Conservation (phyloP, 2,888 invertebrate species). For the Campoplex capitator region DNA sequence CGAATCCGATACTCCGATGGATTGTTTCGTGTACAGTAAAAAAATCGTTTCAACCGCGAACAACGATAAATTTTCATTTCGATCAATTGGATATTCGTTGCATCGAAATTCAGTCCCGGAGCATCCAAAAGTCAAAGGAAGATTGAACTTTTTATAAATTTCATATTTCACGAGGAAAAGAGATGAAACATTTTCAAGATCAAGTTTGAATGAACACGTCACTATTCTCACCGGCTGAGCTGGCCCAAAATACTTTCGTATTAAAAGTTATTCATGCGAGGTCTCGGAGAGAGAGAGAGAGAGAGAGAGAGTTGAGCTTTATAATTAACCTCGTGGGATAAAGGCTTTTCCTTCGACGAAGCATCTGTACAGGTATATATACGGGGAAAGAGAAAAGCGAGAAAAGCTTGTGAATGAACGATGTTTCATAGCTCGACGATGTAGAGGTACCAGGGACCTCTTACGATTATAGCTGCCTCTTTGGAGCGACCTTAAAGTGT, state of each 20-base stretch:
- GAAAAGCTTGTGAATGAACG: constrained; percentile 50
- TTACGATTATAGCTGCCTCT: constrained; percentile 63
- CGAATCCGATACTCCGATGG: background rate
- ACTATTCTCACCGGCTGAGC: background rate
- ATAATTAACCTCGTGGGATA: constrained; percentile 47
- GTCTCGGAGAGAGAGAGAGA: no score
- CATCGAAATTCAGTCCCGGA: background rate
- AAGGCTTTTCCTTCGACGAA: constrained; percentile 14
- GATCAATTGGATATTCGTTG: background rate
- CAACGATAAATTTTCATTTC: background rate
- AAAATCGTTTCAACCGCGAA: background rate
- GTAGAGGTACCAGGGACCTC: constrained; percentile 35
- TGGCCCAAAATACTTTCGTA: constrained; percentile 32
- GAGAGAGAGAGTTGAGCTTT: constrained; percentile 31
- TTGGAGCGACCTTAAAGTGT: constrained; percentile 37
- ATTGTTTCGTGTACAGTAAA: background rate
- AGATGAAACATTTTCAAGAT: constrained; percentile 16
- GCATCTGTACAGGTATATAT: background rate
- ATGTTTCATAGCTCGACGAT: constrained; percentile 55
- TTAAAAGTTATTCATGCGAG: constrained; percentile 50
- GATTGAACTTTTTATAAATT: background rate
- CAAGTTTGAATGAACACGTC: background rate
- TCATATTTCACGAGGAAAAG: background rate
- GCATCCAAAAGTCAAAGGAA: background rate
- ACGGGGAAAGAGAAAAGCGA: background rate